Percentiles rank a stretch among this genome's conserved stretches.
Conservation (phyloP, 2,797 vertebrate species). For the Paedocypris micromegethes region DNA sequence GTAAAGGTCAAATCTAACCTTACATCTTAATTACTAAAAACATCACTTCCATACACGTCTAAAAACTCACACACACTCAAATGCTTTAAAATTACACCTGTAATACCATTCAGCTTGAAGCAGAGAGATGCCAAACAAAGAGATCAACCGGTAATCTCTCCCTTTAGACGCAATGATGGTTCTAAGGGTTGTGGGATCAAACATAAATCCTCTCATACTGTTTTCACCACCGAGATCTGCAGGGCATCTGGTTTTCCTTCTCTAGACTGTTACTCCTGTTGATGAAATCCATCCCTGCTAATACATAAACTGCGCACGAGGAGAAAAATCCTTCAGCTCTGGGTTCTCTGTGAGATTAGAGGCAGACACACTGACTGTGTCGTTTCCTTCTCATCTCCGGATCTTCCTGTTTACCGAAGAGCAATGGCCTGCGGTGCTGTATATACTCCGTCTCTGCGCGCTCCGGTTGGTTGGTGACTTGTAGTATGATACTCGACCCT, state of each 20-base stretch:
- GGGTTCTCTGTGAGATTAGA: not conserved
- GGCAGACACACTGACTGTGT: conserved; percentile 14
- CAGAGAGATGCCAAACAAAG: conserved; percentile 9
- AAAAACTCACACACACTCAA: too few relatives aligned
- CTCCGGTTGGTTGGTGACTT: conserved; percentile 14
- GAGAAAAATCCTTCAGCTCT: conserved; percentile 8
- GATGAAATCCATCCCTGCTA: conserved; percentile 22
- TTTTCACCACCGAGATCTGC: conserved; percentile 24
- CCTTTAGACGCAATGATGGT: conserved; percentile 13
- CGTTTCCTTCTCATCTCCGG: conserved; percentile 14
- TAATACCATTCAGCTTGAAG: conserved; percentile 1
- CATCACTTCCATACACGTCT: too few relatives aligned
- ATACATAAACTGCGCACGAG: conserved; percentile 9
- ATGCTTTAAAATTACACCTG: not conserved
- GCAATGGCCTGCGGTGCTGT: conserved; percentile 1
- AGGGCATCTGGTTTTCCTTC: conserved; percentile 25
- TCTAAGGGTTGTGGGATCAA: conserved; percentile 30
- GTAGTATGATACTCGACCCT: conserved; percentile 43
- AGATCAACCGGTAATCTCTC: conserved; percentile 26
- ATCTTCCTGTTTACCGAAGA: conserved; percentile 31
- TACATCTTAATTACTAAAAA: too few relatives aligned
- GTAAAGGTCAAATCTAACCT: too few relatives aligned
- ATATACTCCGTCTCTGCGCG: conserved; percentile 24
- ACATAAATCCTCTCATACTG: conserved; percentile 28
- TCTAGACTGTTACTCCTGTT: conserved; percentile 19